These are phyloP conservation scores for Drosophila ohnishii DNA, from an alignment of 1,140 invertebrate genomes.

Conservation along the genomic window DNA sequence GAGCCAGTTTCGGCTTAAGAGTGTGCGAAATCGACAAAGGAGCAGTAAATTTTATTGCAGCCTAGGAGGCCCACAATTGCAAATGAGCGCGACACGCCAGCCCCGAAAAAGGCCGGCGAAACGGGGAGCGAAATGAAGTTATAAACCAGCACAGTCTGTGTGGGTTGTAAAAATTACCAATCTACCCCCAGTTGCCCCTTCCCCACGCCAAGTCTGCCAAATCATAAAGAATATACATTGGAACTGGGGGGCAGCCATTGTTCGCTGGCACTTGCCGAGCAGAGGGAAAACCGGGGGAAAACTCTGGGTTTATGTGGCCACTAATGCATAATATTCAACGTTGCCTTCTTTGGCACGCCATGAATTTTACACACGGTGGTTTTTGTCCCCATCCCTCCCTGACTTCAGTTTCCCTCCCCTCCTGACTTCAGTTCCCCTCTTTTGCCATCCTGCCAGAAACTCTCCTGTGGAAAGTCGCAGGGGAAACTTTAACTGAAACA, in stretches of 20 bases:
- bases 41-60: constrained; percentile 74
- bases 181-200: constrained; percentile 10
- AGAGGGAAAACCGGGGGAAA: constrained; percentile 4
- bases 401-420: not conserved
- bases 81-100: constrained; percentile 75
- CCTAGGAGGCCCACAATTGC: constrained; percentile 53
- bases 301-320: constrained; percentile 36
- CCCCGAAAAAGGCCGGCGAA: constrained; percentile 30
- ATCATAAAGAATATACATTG: constrained; percentile 64
- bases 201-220: not conserved
- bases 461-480: not conserved
- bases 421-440: constrained; percentile 5
- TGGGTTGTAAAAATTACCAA: constrained; percentile 64
- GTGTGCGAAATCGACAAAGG: constrained; percentile 75
- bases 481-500: not conserved
- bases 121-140: constrained; percentile 67
- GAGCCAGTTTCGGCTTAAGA: constrained; percentile 51
- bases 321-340: constrained; percentile 76
- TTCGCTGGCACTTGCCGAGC: constrained; percentile 24
- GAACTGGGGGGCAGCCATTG: constrained; percentile 35
- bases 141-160: constrained; percentile 65
- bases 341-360: constrained; percentile 72
- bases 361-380: constrained; percentile 67
- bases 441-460: constrained; percentile 9
- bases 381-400: constrained; percentile 4